phyloP scores from a whole-genome alignment of 2,888 invertebrate species.

The Deilephila elpenor region DNA sequence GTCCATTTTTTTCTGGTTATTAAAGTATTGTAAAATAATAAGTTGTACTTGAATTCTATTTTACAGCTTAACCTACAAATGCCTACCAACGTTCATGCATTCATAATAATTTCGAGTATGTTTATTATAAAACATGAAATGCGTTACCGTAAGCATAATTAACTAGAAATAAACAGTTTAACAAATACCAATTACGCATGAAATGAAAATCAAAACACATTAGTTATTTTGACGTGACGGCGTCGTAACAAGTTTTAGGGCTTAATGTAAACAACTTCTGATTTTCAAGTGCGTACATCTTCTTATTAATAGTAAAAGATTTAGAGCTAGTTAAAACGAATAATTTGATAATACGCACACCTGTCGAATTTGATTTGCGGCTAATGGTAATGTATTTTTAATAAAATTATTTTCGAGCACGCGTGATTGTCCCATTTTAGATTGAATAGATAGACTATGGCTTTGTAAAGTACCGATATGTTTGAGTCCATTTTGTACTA shows the following conservation, averaged over 20 bases:
- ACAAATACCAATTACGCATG: constrained; percentile 16
- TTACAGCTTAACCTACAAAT: too few species aligned
- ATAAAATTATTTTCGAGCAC: background rate
- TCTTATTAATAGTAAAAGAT: constrained; percentile 40
- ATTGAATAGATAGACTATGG: background rate
- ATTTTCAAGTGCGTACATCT: constrained; percentile 7
- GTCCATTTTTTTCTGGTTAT: too few species aligned
- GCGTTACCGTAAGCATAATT: background rate
- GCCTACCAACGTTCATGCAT: too few species aligned
- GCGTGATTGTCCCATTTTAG: constrained; percentile 2
- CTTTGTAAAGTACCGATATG: too few species aligned
- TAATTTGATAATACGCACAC: constrained; percentile 42
- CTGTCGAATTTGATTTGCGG: constrained; percentile 46
- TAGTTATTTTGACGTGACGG: constrained; percentile 13
- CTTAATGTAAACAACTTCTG: constrained; percentile 20
- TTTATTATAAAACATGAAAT: constrained; percentile 15
- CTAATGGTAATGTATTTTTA: constrained; percentile 35
- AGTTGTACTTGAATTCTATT: too few species aligned
- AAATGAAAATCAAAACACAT: constrained; percentile 9
- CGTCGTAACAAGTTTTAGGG: constrained; percentile 14
- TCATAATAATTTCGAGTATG: background rate
- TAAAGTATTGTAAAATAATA: too few species aligned
- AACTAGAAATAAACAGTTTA: constrained; percentile 3
- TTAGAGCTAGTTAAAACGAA: constrained; percentile 45
- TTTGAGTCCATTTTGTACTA: too few species aligned